These are phyloP conservation scores for Rissa tridactyla DNA, from an alignment of 2,113 vertebrate genomes.

Conservation along the genomic window DNA sequence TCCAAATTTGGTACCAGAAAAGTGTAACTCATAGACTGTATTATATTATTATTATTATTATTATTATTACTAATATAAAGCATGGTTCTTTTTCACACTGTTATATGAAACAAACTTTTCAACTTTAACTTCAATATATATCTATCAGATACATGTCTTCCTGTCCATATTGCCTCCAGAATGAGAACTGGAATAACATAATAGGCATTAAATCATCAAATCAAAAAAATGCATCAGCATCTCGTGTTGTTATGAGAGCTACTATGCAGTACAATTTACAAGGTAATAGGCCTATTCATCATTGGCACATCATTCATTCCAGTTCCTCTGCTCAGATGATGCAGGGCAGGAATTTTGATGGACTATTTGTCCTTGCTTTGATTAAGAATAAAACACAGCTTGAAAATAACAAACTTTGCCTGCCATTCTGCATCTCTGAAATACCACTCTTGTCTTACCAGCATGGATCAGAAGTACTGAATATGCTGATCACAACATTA, in stretches of 20 bases:
- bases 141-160: neutral
- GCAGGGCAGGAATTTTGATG: constrained; percentile 27
- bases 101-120: neutral
- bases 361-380: constrained; percentile 30
- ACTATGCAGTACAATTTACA: constrained; percentile 34
- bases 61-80: neutral
- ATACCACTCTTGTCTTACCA: neutral
- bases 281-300: constrained; percentile 56
- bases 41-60: neutral
- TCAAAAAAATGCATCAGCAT: neutral
- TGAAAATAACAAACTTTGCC: constrained; percentile 23
- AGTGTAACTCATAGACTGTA: neutral
- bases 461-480: neutral
- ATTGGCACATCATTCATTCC: constrained; percentile 15
- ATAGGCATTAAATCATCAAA: constrained; percentile 14
- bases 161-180: neutral
- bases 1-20: neutral
- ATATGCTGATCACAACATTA: neutral
- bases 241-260: constrained; percentile 6
- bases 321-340: constrained; percentile 8
- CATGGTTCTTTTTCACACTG: neutral
- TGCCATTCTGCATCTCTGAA: neutral
- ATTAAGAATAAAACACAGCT: constrained; percentile 30
- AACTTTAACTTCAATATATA: neutral
- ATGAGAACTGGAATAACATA: neutral